Percentiles rank a stretch among this genome's conserved stretches.
Evolutionary conservation across 1,140 invertebrate genomes (phyloP).

Genomic region (Drosophila aff.): DNA sequence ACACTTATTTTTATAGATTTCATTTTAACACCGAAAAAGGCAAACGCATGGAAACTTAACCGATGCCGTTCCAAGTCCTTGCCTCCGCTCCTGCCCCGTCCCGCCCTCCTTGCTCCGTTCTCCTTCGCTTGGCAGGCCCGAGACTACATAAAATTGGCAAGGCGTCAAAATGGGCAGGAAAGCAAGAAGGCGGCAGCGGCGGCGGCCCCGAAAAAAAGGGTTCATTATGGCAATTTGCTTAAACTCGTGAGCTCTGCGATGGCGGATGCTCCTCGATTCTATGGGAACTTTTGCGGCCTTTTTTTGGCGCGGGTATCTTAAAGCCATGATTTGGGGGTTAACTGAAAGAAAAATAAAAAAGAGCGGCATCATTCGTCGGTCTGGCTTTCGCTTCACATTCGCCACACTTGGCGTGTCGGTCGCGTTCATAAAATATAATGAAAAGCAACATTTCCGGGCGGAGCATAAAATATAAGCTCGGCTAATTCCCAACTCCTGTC

Average conservation of each 20-base stretch:
- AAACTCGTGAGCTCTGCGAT: slow-evolving; percentile 60
- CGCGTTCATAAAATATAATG: slow-evolving; percentile 77
- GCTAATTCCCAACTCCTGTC: slow-evolving; percentile 15
- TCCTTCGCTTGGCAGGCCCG: slow-evolving; percentile 70
- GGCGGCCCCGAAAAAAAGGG: slow-evolving; percentile 63
- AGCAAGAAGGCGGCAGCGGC: slow-evolving; percentile 39
- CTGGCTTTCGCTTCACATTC: slow-evolving; percentile 41
- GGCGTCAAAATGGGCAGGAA: slow-evolving; percentile 67
- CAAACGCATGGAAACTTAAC: slow-evolving; percentile 77
- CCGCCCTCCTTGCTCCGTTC: not conserved
- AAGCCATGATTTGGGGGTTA: slow-evolving; percentile 43
- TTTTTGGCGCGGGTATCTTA: slow-evolving; percentile 37
- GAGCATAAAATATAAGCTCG: slow-evolving; percentile 21
- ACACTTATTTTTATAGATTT: slow-evolving; percentile 84
- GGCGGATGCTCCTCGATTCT: slow-evolving; percentile 16
- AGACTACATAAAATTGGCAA: slow-evolving; percentile 81
- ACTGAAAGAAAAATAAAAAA: slow-evolving; percentile 20
- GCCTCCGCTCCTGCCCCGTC: slow-evolving; percentile 17
- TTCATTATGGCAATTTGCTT: slow-evolving; percentile 84
- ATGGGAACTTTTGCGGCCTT: slow-evolving; percentile 54
- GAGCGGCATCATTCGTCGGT: slow-evolving; percentile 26
- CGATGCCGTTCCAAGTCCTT: slow-evolving; percentile 28
- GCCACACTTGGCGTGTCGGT: slow-evolving; percentile 49
- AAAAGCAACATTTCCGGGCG: slow-evolving; percentile 66
- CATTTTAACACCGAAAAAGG: slow-evolving; percentile 83